Evolutionary conservation across 2,888 invertebrate genomes (phyloP).

Genomic region (Drosophila rellima): DNA sequence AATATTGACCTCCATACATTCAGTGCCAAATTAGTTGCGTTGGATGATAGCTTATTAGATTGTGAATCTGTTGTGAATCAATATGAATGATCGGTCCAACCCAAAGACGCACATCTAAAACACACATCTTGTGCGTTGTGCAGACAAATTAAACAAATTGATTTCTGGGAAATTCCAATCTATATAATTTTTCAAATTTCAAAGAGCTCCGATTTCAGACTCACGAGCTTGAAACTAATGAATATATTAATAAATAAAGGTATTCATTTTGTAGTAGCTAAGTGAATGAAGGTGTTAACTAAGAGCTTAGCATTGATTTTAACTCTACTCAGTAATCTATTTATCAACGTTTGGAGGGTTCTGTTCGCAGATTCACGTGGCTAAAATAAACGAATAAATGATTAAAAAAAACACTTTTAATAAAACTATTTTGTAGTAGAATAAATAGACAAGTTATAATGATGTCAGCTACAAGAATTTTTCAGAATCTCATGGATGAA

Average conservation of each 20-base stretch:
- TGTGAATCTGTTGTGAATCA: neutral
- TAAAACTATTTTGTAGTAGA: neutral
- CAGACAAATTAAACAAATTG: constrained; percentile 13
- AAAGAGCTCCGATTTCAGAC: constrained; percentile 12
- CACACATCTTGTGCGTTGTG: neutral
- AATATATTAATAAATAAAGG: constrained; percentile 6
- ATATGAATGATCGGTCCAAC: neutral
- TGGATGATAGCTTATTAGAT: constrained; percentile 4
- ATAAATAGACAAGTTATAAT: too few relatives aligned
- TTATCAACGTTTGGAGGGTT: neutral
- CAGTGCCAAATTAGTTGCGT: neutral
- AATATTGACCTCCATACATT: neutral
- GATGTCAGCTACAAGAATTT: too few relatives aligned
- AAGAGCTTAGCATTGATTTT: constrained; percentile 14
- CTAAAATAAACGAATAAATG: neutral
- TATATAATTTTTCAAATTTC: constrained; percentile 8
- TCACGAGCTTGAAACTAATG: neutral
- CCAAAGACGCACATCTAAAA: constrained; percentile 1
- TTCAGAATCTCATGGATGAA: too few relatives aligned
- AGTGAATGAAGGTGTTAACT: constrained; percentile 20
- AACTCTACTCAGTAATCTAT: neutral
- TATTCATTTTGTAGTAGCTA: constrained; percentile 8
- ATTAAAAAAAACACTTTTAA: neutral
- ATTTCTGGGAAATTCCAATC: constrained; percentile 18
- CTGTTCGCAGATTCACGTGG: neutral